Conservation (phyloP, 92 coral and sea anemone species). For the Porites evermanni region DNA sequence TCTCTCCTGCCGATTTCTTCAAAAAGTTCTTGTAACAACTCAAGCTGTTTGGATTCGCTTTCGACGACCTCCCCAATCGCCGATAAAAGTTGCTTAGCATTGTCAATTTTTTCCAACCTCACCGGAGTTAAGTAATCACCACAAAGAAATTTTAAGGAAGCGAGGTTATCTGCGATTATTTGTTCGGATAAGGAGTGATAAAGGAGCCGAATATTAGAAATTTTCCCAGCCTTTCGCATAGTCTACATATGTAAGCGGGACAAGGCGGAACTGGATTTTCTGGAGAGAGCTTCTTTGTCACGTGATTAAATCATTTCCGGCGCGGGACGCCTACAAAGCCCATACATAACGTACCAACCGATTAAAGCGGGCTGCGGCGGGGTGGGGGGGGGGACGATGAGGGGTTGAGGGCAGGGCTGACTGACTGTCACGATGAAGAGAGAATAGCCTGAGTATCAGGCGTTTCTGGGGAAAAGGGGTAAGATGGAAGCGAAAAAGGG, state of each 20-base stretch:
- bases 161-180: neutral
- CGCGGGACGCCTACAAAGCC: too few species aligned
- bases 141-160: neutral
- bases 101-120: slow-evolving; percentile 14
- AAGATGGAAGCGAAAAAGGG: too few species aligned
- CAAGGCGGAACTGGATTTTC: neutral
- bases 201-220: slow-evolving; percentile 10
- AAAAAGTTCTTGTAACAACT: slow-evolving; percentile 4
- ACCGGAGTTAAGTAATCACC: neutral
- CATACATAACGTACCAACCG: too few species aligned
- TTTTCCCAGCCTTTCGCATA: neutral
- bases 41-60: neutral
- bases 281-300: too few species aligned
- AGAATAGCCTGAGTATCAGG: too few species aligned
- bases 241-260: too few species aligned
- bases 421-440: too few species aligned
- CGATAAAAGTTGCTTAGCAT: slow-evolving; percentile 17
- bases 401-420: too few species aligned
- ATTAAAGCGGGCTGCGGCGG: too few species aligned
- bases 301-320: too few species aligned
- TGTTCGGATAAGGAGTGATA: slow-evolving; percentile 6
- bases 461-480: too few species aligned
- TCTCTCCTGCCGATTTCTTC: neutral
- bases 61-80: slow-evolving; percentile 18
- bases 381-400: too few species aligned